Conservation (phyloP, 2,888 invertebrate genomes). For the Thecophora atra region DNA sequence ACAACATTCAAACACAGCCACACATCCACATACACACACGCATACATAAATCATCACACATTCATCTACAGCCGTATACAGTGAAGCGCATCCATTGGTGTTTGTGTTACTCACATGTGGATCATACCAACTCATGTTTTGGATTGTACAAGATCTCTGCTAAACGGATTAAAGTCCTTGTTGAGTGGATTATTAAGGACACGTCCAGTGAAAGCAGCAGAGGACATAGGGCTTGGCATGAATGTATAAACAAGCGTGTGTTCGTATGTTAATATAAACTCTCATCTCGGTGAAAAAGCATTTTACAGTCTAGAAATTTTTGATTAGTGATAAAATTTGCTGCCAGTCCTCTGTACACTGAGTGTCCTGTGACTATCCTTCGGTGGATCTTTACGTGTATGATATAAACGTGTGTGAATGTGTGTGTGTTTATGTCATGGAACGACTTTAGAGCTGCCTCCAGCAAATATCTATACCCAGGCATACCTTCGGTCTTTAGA, state of each 20-base stretch:
- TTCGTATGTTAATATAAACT: background rate
- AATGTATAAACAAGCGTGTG: background rate
- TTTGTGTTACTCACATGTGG: background rate
- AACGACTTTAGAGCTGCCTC: no score
- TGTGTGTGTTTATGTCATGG: background rate
- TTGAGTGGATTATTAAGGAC: conserved; percentile 32
- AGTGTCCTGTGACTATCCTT: background rate
- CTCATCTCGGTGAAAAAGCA: background rate
- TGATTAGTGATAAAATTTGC: no score
- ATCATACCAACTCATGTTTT: conserved; percentile 8
- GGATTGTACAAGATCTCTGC: conserved; percentile 31
- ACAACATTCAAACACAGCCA: no score
- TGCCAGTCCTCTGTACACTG: no score
- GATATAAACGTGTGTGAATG: conserved; percentile 1
- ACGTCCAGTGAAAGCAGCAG: conserved; percentile 2
- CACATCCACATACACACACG: background rate
- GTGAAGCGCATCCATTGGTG: background rate
- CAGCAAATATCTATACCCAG: no score
- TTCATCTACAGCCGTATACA: background rate
- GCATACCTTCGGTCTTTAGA: no score
- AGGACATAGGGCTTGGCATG: background rate
- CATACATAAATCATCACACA: background rate
- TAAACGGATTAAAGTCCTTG: conserved; percentile 32
- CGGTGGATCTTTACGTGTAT: background rate
- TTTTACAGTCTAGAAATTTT: no score